These are phyloP conservation scores for Papilio helenus DNA, from an alignment of 1,140 invertebrate genomes.

Conservation along the genomic window DNA sequence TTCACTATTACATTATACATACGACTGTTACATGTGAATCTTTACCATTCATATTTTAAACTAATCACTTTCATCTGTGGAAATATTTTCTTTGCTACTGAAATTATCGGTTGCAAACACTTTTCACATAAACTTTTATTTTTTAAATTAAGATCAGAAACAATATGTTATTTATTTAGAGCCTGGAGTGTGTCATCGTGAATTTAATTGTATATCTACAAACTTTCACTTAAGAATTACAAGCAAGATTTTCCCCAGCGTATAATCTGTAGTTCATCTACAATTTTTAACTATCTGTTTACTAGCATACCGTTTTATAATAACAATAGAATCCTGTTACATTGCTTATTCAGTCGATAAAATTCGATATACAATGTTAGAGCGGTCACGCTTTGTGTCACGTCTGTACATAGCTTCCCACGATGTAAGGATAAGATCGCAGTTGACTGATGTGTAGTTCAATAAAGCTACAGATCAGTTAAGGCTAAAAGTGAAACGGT, in stretches of 20 bases:
- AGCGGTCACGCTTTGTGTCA: conserved; percentile 54
- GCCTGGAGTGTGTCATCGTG: too few species aligned
- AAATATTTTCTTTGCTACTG: not conserved
- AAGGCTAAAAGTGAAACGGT: conserved; percentile 64
- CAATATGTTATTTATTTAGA: too few species aligned
- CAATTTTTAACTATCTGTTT: not conserved
- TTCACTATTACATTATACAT: conserved; percentile 40
- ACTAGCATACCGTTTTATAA: not conserved
- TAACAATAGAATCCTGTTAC: conserved; percentile 10
- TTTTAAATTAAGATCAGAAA: too few species aligned
- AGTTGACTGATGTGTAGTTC: conserved; percentile 79
- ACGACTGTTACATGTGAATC: conserved; percentile 36
- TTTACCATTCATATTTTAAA: conserved; percentile 10
- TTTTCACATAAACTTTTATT: too few species aligned
- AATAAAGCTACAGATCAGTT: conserved; percentile 78
- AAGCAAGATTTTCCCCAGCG: not conserved
- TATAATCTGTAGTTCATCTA: not conserved
- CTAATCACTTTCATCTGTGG: not conserved
- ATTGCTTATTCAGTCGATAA: not conserved
- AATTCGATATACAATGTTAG: conserved; percentile 59
- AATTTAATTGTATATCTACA: too few species aligned
- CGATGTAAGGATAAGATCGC: conserved; percentile 79
- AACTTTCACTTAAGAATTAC: not conserved
- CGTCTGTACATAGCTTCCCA: conserved; percentile 68
- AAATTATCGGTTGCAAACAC: too few species aligned